Base-by-base conservation (phyloP, 2,113 vertebrate genomes). In the Garra rufa region DNA sequence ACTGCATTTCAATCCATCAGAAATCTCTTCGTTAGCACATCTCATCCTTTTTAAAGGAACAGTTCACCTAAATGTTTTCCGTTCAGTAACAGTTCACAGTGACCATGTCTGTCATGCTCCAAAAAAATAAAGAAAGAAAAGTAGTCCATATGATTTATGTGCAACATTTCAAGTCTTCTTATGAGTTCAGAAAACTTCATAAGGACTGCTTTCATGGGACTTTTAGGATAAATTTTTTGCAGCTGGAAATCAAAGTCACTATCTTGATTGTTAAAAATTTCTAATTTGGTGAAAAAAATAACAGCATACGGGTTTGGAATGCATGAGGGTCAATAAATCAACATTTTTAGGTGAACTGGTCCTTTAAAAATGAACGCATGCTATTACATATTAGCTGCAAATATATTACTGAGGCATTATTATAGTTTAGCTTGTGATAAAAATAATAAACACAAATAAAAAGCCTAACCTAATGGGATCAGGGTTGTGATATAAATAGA, bases 1-100 rank as follows among this genome's bases (percentile, higher is more conserved):
- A 71, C 81, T 43, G 41, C 48, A 82, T 73, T 84, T 63, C 69
- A 57, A 30, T 28, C 55, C 77, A 26, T 55, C 28, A 34, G 8
- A 34, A 6, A 28, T 81, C 79, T 82, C 30, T 43, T 30, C 24
- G 4, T 8, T 14, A 34, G 2, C 28, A 14, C 15, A 55, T 55
- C 19, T 26, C 26, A 75, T 48, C 26, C 30, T 30, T 38, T 69
- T 69, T 38, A 69, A 69, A 69, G 30, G 65, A 69, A 69, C 30
- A 69, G 43, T 75, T 78, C 76, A 78, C 52, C 55, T 10, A n/a
- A 13, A 38, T 15, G 5, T 41, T 24, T 76, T 76, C 46, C 48
- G 34, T n/a, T 55, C 44, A 30, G 11, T 13, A 28, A 76, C 73
- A 30, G 48, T 52, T 21, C 46, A 75, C 15, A 55, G 30, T n/a